phyloP scores from a whole-genome alignment of 2,797 vertebrate species.

The Melanotaenia maccullochi region DNA sequence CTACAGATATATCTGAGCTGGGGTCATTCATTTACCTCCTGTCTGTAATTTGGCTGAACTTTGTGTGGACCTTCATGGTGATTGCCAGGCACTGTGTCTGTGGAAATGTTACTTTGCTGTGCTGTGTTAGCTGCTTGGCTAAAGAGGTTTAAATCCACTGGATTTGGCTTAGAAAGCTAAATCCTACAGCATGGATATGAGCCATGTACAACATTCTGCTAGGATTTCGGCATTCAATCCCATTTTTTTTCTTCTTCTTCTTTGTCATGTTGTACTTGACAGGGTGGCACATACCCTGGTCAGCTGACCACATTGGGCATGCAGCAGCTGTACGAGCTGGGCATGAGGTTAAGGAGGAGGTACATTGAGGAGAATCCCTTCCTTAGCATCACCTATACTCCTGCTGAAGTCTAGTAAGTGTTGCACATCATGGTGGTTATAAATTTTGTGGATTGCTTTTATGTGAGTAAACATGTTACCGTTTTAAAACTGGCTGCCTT shows the following conservation, averaged over 20 bases:
- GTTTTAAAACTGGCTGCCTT: conserved; percentile 46
- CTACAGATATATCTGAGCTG: conserved; percentile 2
- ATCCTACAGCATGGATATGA: conserved; percentile 41
- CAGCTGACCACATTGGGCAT: conserved; percentile 95
- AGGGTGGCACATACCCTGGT: conserved; percentile 91
- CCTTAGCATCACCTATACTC: conserved; percentile 86
- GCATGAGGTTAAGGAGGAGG: conserved; percentile 86
- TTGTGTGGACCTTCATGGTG: conserved; percentile 7
- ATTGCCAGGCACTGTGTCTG: conserved; percentile 16
- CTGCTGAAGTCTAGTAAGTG: conserved; percentile 94
- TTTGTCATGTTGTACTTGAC: conserved; percentile 12
- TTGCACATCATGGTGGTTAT: conserved; percentile 1
- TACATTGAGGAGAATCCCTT: conserved; percentile 88
- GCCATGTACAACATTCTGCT: conserved; percentile 40
- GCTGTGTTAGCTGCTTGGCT: conserved; percentile 33
- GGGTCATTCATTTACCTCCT: conserved; percentile 16
- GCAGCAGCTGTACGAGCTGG: conserved; percentile 93
- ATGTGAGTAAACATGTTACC: conserved; percentile 31
- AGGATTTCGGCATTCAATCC: conserved; percentile 11
- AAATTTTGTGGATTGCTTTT: conserved; percentile 16
- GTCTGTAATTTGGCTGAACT: conserved; percentile 28
- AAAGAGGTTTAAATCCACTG: conserved; percentile 48
- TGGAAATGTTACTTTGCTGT: conserved; percentile 38
- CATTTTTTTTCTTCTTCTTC: conserved; percentile 17
- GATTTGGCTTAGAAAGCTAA: conserved; percentile 52